Conservation (phyloP, 2,797 vertebrate genomes). For the Rhodeus uyekii region DNA sequence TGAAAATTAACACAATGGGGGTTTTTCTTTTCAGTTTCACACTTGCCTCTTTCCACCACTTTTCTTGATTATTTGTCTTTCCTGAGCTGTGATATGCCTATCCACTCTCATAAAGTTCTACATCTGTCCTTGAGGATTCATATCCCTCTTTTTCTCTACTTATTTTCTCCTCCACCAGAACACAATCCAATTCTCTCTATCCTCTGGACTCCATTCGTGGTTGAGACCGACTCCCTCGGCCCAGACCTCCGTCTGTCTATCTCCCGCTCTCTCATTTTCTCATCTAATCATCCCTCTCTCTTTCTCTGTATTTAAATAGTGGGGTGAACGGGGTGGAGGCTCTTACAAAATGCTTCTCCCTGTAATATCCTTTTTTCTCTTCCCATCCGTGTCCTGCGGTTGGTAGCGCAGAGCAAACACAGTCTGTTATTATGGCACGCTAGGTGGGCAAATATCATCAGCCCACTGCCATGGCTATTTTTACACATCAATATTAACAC, state of each 20-base stretch:
- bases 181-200: conserved; percentile 34
- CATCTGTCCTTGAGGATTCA: conserved; percentile 34
- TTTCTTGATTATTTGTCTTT: conserved; percentile 1
- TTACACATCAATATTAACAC: conserved; percentile 66
- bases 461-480: conserved; percentile 77
- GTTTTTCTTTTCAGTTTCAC: background rate
- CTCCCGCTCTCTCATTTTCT: conserved; percentile 42
- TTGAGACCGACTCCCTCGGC: conserved; percentile 62
- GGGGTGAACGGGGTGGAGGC: conserved; percentile 64
- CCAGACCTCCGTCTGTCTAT: conserved; percentile 8
- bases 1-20: background rate
- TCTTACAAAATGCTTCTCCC: conserved; percentile 71
- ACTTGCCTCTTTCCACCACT: background rate
- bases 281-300: conserved; percentile 43
- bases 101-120: conserved; percentile 20
- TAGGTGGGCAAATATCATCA: conserved; percentile 76
- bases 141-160: background rate
- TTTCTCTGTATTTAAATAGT: conserved; percentile 71
- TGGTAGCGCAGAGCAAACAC: conserved; percentile 72
- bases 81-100: background rate
- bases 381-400: conserved; percentile 62
- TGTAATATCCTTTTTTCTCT: conserved; percentile 77
- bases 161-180: conserved; percentile 14
- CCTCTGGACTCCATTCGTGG: conserved; percentile 62
- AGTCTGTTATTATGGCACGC: conserved; percentile 66